Base-by-base conservation (phyloP, 2,888 invertebrate species). In the Andrena trimmerana region DNA sequence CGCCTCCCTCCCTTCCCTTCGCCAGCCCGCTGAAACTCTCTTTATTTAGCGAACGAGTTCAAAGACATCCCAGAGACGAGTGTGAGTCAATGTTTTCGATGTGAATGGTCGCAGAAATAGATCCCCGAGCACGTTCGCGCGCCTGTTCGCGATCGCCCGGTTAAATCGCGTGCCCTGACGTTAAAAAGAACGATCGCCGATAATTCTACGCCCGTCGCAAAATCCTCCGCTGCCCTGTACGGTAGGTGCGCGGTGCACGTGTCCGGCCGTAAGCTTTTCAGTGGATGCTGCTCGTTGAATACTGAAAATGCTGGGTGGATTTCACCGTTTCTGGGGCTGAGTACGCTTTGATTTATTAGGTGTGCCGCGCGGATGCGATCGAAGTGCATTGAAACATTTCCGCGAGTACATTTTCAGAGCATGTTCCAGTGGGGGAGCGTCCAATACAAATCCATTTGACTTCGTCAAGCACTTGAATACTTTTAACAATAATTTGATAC, bases 1-100 rank as follows among this genome's bases (percentile, higher is more conserved):
- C 29, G 66, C 71, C 24, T 54, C 27, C 13, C 75, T 54, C 74
- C 68, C 65, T 65, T 65, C 65, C 78, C 82, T 86, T 86, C 80
- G 72, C 70, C 66, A 13, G 73, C 67, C 70, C 52, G 50, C 81
- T 66, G 76, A 83, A 82, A 83, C 88, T 88, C 88, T 91, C 92
- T 92, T 92, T 91, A 91, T 92, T 91, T 92, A 91, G 90, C 91
- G 84, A 89, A 89, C 88, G 92, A 91, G 93, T 93, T 92, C 92
- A 92, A 92, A 92, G 92, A 92, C 92, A 92, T 89, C 88, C 85
- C 86, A 79, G 84, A 59, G 84, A 79, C 74, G 71, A 81, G 88
- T 75, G 91, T 91, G 92, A 91, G 91, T 91, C 92, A 92, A 91
- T 92, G 92, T 92, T 92, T 92, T 92, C 88, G 88, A 92, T 91